Evolutionary conservation across 92 coral and sea anemone species (phyloP).

Genomic region (Actinernus sp.): DNA sequence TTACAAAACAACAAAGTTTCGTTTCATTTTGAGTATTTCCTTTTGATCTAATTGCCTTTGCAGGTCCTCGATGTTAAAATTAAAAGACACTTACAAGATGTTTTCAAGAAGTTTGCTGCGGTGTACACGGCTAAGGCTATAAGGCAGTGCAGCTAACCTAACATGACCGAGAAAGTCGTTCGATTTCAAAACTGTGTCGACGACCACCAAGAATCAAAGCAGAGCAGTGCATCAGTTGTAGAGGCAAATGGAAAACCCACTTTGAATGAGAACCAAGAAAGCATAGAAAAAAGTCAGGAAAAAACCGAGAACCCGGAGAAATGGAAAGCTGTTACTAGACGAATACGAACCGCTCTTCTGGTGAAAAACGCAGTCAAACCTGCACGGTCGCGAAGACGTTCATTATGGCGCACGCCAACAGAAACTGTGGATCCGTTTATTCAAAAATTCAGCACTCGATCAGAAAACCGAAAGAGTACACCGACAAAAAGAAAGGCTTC

Average conservation of each 20-base stretch:
- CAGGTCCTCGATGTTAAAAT: not conserved
- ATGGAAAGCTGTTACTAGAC: constrained; percentile 56
- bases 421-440: constrained; percentile 89
- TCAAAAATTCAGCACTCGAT: constrained; percentile 94
- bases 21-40: constrained; percentile 1
- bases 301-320: constrained; percentile 30
- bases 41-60: constrained; percentile 6
- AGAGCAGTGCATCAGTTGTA: not conserved
- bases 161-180: constrained; percentile 53
- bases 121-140: not conserved
- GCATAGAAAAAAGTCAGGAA: constrained; percentile 20
- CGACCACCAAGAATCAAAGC: constrained; percentile 21
- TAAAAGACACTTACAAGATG: not conserved
- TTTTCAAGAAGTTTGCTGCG: too few species aligned
- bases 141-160: not conserved
- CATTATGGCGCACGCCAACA: constrained; percentile 65
- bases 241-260: constrained; percentile 10
- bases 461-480: constrained; percentile 73
- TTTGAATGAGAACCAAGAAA: constrained; percentile 13
- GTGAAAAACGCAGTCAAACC: constrained; percentile 82
- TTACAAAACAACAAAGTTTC: not conserved
- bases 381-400: constrained; percentile 56
- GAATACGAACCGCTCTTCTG: constrained; percentile 73
- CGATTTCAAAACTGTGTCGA: constrained; percentile 56
- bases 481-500: constrained; percentile 64